Conservation (phyloP, 1,140 invertebrate genomes). For the Atta cephalotes region DNA sequence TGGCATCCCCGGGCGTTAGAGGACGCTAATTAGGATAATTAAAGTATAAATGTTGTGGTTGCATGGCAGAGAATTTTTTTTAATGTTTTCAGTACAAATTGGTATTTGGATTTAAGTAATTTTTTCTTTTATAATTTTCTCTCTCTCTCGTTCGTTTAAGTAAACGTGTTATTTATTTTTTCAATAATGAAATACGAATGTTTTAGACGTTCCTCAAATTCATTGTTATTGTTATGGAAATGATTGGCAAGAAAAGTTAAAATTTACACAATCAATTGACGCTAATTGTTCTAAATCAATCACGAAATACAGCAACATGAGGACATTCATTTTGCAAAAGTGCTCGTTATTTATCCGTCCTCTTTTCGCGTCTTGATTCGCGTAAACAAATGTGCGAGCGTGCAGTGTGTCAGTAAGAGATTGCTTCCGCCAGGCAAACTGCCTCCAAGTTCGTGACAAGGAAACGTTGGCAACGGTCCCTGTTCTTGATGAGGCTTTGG, state of each 20-base stretch:
- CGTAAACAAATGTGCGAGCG: slow-evolving; percentile 64
- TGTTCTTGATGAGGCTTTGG: slow-evolving; percentile 40
- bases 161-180: neutral
- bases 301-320: slow-evolving; percentile 15
- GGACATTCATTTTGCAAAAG: slow-evolving; percentile 55
- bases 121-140: neutral
- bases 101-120: neutral
- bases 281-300: slow-evolving; percentile 41
- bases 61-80: neutral
- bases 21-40: slow-evolving; percentile 46
- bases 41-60: slow-evolving; percentile 16
- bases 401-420: slow-evolving; percentile 63
- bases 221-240: neutral
- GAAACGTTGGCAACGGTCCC: slow-evolving; percentile 58
- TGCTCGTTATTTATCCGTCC: slow-evolving; percentile 63
- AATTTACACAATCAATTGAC: neutral
- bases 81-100: neutral
- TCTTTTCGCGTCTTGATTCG: slow-evolving; percentile 33
- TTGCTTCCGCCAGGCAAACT: slow-evolving; percentile 56
- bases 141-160: neutral
- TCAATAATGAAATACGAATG: neutral
- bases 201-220: neutral
- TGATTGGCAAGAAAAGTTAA: neutral
- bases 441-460: slow-evolving; percentile 54
- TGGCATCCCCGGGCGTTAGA: slow-evolving; percentile 13